Conservation (phyloP, 2,797 vertebrate genomes). For the Anisognathus igniventris region DNA sequence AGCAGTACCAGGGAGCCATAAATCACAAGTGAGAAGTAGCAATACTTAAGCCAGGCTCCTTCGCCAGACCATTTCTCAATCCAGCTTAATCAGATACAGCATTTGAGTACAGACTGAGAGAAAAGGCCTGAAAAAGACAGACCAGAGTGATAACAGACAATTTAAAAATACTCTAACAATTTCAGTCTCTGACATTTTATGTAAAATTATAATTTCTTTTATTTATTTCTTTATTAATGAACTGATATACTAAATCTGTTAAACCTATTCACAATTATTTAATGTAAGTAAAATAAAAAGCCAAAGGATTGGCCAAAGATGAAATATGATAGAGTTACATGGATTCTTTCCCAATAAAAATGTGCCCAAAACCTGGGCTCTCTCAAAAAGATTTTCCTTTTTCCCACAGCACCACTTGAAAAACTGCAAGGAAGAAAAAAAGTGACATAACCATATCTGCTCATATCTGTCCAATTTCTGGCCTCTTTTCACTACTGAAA, state of each 20-base stretch:
- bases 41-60: background rate
- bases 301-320: background rate
- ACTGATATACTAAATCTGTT: background rate
- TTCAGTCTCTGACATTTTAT: background rate
- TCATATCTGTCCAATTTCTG: background rate
- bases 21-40: background rate
- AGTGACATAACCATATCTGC: background rate
- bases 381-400: background rate
- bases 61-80: background rate
- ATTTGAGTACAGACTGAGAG: background rate
- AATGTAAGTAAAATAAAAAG: background rate
- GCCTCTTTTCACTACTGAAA: background rate
- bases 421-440: background rate
- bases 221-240: background rate
- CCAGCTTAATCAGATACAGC: background rate
- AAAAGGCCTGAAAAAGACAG: background rate
- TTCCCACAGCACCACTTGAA: background rate
- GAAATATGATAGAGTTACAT: background rate
- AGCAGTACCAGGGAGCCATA: background rate
- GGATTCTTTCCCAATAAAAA: background rate
- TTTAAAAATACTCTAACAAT: background rate
- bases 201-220: background rate
- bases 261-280: background rate
- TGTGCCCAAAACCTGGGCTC: accelerated
- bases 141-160: background rate